A percentile compares a stretch with the other conserved stretches of the same genome.
These are phyloP conservation scores for Abrostola tripartita DNA, from an alignment of 2,888 invertebrate genomes.

Conservation along the genomic window DNA sequence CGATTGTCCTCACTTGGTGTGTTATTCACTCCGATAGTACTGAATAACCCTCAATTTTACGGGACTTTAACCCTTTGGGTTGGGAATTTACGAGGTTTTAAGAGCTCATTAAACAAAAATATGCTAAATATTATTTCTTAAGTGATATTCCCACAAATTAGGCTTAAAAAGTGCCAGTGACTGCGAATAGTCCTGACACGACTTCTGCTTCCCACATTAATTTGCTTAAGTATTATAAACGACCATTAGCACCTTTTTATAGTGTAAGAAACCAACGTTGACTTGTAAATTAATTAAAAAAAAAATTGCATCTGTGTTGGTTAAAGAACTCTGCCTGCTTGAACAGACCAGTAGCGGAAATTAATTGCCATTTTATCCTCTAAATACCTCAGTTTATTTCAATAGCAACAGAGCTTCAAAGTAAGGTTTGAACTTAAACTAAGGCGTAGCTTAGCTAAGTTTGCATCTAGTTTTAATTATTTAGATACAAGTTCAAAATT, in stretches of 20 bases:
- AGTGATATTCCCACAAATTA: not conserved
- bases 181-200: too few relatives aligned
- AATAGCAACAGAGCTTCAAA: not conserved
- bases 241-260: not conserved
- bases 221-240: too few relatives aligned
- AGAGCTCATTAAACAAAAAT: slow-evolving; percentile 9
- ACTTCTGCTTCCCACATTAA: too few relatives aligned
- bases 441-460: not conserved
- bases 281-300: not conserved
- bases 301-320: too few relatives aligned
- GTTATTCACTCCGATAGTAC: slow-evolving; percentile 34
- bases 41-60: slow-evolving; percentile 23
- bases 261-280: not conserved
- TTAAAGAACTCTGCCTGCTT: not conserved
- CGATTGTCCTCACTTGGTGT: slow-evolving; percentile 11
- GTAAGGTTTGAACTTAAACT: not conserved
- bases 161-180: not conserved
- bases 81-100: slow-evolving; percentile 30
- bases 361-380: not conserved
- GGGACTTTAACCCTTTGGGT: slow-evolving; percentile 22
- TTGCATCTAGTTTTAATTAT: slow-evolving; percentile 3
- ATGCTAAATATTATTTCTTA: slow-evolving; percentile 13
- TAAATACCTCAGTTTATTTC: not conserved
- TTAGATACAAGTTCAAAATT: not conserved
- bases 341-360: not conserved